Evolutionary conservation across 2,888 invertebrate species (phyloP).

Genomic region (Aphidoletes aphidimyza): DNA sequence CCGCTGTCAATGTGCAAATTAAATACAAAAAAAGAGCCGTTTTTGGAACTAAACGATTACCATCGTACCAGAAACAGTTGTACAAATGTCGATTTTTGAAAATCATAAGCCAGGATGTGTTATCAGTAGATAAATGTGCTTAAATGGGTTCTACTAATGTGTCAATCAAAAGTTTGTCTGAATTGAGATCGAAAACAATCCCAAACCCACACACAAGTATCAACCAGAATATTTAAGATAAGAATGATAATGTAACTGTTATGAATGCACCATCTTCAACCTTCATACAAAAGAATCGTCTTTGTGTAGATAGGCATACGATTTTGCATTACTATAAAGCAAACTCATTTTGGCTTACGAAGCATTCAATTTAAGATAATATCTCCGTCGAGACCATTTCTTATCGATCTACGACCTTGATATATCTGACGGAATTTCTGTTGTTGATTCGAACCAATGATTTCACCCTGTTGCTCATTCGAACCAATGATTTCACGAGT

Average conservation of each 20-base stretch:
- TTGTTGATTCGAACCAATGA: too few species aligned
- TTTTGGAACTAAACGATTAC: too few species aligned
- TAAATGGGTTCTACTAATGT: too few species aligned
- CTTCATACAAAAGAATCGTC: background rate
- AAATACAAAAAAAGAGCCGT: too few species aligned
- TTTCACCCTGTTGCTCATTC: too few species aligned
- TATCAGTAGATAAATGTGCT: too few species aligned
- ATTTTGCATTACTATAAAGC: slow-evolving; percentile 60
- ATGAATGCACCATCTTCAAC: background rate
- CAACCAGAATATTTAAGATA: slow-evolving; percentile 64
- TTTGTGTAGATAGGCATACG: slow-evolving; percentile 57
- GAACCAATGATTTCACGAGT: too few species aligned
- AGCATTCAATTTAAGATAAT: slow-evolving; percentile 58
- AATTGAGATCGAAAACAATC: slow-evolving; percentile 62
- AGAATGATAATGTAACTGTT: background rate
- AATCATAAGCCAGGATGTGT: slow-evolving; percentile 60
- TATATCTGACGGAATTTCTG: slow-evolving; percentile 52
- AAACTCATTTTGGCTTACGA: slow-evolving; percentile 59
- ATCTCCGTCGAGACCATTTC: slow-evolving; percentile 59
- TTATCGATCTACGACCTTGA: slow-evolving; percentile 59
- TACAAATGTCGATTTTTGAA: slow-evolving; percentile 62
- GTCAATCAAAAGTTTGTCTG: too few species aligned
- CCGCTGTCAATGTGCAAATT: too few species aligned
- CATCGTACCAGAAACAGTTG: slow-evolving; percentile 61
- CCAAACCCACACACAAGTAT: slow-evolving; percentile 64